These are phyloP conservation scores for Lepidocolaptes lacrymiger DNA, from an alignment of 2,797 vertebrate species.

Conservation along the genomic window DNA sequence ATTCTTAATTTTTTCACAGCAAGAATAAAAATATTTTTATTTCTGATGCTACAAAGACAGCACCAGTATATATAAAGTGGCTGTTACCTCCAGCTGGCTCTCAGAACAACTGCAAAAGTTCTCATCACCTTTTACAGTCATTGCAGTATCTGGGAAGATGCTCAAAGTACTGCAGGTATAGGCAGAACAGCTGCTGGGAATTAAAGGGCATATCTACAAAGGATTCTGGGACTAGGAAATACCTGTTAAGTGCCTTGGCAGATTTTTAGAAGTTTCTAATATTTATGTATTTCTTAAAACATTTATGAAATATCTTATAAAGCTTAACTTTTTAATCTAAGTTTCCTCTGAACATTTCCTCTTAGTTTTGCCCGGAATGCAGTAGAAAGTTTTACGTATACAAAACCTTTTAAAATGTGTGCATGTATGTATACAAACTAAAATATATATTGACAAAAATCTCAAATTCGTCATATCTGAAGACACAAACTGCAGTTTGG, in stretches of 20 bases:
- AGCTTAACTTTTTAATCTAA: background rate
- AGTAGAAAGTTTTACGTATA: background rate
- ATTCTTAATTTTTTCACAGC: background rate
- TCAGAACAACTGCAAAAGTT: background rate
- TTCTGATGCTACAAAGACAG: background rate
- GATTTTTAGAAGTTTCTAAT: background rate
- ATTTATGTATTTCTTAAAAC: background rate
- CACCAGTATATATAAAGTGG: background rate
- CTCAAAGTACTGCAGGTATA: background rate
- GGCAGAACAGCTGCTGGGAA: background rate
- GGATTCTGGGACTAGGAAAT: background rate
- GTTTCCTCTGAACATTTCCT: background rate
- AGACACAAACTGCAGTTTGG: background rate
- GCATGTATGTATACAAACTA: background rate
- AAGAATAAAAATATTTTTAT: background rate
- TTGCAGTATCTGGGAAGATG: background rate
- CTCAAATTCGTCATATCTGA: background rate
- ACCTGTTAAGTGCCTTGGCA: background rate
- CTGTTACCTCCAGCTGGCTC: background rate
- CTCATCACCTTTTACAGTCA: background rate
- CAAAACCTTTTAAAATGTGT: background rate
- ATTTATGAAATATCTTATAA: background rate
- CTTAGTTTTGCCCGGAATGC: background rate
- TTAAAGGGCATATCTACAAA: background rate
- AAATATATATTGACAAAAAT: background rate